A percentile compares a stretch with the other conserved stretches of the same genome.
phyloP scores from a whole-genome alignment of 2,888 invertebrate genomes.

The Teleiodes luculella region DNA sequence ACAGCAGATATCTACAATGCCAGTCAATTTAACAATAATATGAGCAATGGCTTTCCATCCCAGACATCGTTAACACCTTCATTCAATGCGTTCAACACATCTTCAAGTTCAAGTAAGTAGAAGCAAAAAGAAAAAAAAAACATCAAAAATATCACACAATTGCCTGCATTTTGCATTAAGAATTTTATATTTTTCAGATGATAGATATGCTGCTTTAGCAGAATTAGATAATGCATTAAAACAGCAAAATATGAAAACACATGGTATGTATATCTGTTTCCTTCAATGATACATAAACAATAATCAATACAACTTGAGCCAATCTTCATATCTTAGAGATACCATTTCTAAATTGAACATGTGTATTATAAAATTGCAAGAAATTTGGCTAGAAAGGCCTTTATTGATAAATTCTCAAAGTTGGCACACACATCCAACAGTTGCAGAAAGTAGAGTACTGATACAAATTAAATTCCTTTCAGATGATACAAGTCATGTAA shows the following conservation, averaged over 20 bases:
- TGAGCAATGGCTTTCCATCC: slow-evolving; percentile 55
- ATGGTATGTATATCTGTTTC: slow-evolving; percentile 45
- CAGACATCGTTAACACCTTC: slow-evolving; percentile 64
- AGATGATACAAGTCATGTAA: slow-evolving; percentile 56
- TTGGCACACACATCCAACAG: too few species aligned
- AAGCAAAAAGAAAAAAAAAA: too few species aligned
- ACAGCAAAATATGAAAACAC: slow-evolving; percentile 73
- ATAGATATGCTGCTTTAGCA: slow-evolving; percentile 96
- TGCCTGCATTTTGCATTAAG: neutral
- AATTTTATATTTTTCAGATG: slow-evolving; percentile 76
- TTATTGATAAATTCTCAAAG: too few species aligned
- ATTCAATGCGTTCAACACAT: slow-evolving; percentile 51
- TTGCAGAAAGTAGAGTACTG: too few species aligned
- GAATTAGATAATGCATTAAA: slow-evolving; percentile 90
- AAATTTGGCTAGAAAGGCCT: too few species aligned
- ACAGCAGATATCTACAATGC: slow-evolving; percentile 85
- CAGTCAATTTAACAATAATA: slow-evolving; percentile 64
- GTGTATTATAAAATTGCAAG: too few species aligned
- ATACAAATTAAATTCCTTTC: slow-evolving; percentile 33
- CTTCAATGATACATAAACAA: neutral
- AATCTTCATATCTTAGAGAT: too few species aligned
- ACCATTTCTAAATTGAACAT: too few species aligned
- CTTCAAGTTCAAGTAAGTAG: slow-evolving; percentile 56
- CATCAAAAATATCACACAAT: too few species aligned
- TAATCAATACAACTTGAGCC: too few species aligned